Percentiles rank a stretch among this genome's conserved stretches.
Conservation (phyloP, 2,888 invertebrate genomes). For the Chalcis sispes region DNA sequence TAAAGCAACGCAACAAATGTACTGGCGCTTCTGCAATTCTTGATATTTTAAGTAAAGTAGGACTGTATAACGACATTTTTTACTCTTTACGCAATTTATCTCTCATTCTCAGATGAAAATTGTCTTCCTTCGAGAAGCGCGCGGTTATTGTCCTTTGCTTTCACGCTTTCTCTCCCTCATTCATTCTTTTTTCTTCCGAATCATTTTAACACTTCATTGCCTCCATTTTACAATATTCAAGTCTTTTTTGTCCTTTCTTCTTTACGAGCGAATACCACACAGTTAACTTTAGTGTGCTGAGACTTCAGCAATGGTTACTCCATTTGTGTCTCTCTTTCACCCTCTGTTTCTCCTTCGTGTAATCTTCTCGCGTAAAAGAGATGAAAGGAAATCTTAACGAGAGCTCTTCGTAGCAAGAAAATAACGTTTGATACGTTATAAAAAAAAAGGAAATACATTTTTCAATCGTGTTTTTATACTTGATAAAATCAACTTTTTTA, state of each 20-base stretch:
- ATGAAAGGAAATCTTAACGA: no score
- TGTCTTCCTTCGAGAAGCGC: conserved; percentile 28
- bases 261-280: conserved; percentile 18
- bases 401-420: no score
- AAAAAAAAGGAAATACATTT: no score
- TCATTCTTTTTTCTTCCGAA: conserved; percentile 3
- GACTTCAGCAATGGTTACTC: background rate
- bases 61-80: conserved; percentile 22
- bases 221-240: conserved; percentile 30
- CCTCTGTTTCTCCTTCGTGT: no score
- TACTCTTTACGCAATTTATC: background rate
- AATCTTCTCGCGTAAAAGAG: no score
- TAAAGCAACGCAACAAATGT: background rate
- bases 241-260: background rate
- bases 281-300: conserved; percentile 29
- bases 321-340: background rate
- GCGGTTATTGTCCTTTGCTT: conserved; percentile 9
- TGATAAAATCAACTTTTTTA: no score
- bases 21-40: no score
- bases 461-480: no score
- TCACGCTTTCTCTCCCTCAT: background rate
- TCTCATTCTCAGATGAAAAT: conserved; percentile 19
- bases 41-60: conserved; percentile 43
- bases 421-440: no score
- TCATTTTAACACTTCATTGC: conserved; percentile 46